phyloP scores from a whole-genome alignment of 2,797 vertebrate genomes.

The Dryobates pubescens region DNA sequence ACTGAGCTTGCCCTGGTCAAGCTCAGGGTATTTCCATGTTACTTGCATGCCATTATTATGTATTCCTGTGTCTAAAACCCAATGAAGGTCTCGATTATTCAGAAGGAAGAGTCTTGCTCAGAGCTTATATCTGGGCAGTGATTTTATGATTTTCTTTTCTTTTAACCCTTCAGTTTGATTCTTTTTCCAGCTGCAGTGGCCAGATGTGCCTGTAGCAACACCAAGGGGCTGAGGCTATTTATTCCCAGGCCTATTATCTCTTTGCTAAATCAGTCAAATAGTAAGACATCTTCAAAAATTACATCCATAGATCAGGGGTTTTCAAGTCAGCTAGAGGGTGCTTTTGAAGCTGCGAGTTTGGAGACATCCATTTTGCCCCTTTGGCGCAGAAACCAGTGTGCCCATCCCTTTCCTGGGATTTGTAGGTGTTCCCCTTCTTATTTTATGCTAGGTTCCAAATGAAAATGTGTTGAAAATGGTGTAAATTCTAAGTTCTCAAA shows the following conservation, averaged over 20 bases:
- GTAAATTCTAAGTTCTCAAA: slow-evolving; percentile 8
- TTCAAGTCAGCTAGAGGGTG: background rate
- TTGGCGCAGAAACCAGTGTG: background rate
- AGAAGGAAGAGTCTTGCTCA: background rate
- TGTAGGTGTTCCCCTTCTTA: background rate
- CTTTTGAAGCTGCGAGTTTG: background rate
- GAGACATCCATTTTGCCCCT: background rate
- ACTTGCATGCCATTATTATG: background rate
- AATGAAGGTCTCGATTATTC: background rate
- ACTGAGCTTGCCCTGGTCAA: background rate
- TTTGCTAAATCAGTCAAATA: background rate
- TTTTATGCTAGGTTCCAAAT: background rate
- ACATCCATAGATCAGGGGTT: background rate
- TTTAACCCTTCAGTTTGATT: background rate
- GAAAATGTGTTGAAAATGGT: background rate
- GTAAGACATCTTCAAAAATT: background rate
- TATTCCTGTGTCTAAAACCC: background rate
- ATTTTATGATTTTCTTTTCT: background rate
- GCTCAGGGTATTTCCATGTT: background rate
- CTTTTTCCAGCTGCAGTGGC: background rate
- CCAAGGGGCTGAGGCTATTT: background rate
- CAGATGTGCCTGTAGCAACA: background rate
- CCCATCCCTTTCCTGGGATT: background rate
- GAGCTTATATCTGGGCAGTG: background rate
- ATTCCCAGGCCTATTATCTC: background rate